These are phyloP conservation scores for Campoletis raptor DNA, from an alignment of 2,888 invertebrate genomes.

Conservation along the genomic window DNA sequence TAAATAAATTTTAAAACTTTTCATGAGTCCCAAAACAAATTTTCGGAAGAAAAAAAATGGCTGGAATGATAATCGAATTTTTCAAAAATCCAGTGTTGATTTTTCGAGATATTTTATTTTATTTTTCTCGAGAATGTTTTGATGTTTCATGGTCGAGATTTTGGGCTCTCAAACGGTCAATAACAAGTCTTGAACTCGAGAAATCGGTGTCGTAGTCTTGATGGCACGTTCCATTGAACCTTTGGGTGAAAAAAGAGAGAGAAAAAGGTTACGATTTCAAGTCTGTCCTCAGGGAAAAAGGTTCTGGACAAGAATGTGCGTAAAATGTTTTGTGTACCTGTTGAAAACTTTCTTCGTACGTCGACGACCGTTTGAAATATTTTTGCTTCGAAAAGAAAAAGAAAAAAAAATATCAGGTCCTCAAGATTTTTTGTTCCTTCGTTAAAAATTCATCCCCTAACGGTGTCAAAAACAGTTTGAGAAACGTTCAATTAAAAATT, in stretches of 20 bases:
- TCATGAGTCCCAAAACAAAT: not conserved
- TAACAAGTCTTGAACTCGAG: constrained; percentile 13
- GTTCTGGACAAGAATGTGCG: not conserved
- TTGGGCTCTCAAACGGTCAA: not conserved
- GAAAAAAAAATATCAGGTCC: not conserved
- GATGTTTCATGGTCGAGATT: constrained; percentile 32
- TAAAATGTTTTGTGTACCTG: constrained; percentile 32
- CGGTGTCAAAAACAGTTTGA: not conserved
- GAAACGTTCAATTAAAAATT: constrained; percentile 33
- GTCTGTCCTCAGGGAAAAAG: not conserved
- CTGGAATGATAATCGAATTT: constrained; percentile 16
- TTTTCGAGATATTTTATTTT: constrained; percentile 9
- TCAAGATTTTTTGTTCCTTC: constrained; percentile 5
- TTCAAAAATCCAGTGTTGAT: not conserved
- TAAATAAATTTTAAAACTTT: constrained; percentile 27
- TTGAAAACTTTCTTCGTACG: constrained; percentile 22
- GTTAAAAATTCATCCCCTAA: constrained; percentile 29
- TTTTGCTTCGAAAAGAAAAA: not conserved
- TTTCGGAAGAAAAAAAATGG: not conserved
- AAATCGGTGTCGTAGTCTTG: constrained; percentile 47
- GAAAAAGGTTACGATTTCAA: constrained; percentile 25
- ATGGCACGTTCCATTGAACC: constrained; percentile 28
- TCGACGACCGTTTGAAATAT: not conserved
- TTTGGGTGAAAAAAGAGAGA: constrained; percentile 15
- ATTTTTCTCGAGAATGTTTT: constrained; percentile 45